phyloP scores from a whole-genome alignment of 2,113 vertebrate species.

The Microcebus ravelobensis region DNA sequence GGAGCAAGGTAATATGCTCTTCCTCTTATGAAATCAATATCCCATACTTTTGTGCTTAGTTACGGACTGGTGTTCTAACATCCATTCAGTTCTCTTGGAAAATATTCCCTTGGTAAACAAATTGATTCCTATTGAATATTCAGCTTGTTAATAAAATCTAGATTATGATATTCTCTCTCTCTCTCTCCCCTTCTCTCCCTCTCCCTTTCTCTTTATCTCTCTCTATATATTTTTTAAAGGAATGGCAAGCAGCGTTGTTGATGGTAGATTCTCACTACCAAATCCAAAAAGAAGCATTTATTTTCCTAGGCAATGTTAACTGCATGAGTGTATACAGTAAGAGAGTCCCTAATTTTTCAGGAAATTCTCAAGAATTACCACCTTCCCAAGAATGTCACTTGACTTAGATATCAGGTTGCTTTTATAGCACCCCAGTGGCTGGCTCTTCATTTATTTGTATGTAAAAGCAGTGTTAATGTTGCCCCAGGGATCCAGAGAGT shows the following conservation, averaged over 20 bases:
- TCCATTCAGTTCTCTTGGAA: background rate
- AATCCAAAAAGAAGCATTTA: background rate
- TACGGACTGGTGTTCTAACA: background rate
- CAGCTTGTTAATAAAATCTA: background rate
- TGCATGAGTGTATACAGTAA: background rate
- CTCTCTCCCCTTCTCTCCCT: too few species aligned
- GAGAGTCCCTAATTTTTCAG: background rate
- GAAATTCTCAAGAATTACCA: conserved; percentile 30
- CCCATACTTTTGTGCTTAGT: background rate
- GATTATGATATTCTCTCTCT: background rate
- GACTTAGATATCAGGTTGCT: conserved; percentile 9
- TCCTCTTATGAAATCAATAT: background rate
- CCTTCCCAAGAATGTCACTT: conserved; percentile 27
- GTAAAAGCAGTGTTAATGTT: conserved; percentile 54
- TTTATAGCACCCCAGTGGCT: conserved; percentile 4
- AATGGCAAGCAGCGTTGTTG: background rate
- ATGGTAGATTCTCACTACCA: background rate
- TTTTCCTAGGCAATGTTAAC: background rate
- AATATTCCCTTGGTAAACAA: background rate
- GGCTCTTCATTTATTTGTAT: conserved; percentile 53
- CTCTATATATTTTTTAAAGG: background rate
- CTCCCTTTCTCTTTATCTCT: too few species aligned
- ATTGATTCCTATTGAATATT: background rate
- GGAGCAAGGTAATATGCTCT: background rate
- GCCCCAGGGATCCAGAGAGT: conserved; percentile 6